These are phyloP conservation scores for Brachylomia viminalis DNA, from an alignment of 2,888 invertebrate species.

Conservation along the genomic window DNA sequence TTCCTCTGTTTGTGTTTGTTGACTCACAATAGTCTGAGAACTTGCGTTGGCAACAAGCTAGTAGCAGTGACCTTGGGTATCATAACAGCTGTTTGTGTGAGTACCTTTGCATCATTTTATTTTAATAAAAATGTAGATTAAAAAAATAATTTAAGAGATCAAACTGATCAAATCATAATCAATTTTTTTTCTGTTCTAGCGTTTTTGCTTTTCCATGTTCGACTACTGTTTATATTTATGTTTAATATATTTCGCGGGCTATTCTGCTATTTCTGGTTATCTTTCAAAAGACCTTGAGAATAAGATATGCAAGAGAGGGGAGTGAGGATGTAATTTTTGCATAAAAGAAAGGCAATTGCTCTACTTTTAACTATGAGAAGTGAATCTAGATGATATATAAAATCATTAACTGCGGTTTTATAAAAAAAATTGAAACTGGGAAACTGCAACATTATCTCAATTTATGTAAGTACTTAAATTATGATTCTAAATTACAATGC, in stretches of 20 bases:
- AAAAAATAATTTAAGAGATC: constrained; percentile 9
- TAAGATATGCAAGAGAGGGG: constrained; percentile 27
- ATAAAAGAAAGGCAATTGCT: constrained; percentile 44
- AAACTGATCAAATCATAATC: too few species aligned
- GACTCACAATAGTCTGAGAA: constrained; percentile 79
- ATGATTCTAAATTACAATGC: not conserved
- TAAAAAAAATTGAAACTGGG: too few species aligned
- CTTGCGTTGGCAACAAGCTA: constrained; percentile 79
- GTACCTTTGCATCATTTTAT: constrained; percentile 65
- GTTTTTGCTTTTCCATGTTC: not conserved
- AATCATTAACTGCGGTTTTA: not conserved
- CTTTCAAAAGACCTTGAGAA: constrained; percentile 61
- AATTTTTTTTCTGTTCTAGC: too few species aligned
- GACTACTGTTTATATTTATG: not conserved
- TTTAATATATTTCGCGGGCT: constrained; percentile 53
- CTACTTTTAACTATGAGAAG: constrained; percentile 23
- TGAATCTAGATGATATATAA: not conserved
- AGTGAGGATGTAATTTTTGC: constrained; percentile 26
- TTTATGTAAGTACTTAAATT: too few species aligned
- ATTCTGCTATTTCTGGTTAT: constrained; percentile 36
- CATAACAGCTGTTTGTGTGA: constrained; percentile 84
- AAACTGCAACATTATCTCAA: too few species aligned
- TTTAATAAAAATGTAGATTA: constrained; percentile 36
- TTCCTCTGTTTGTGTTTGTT: constrained; percentile 82
- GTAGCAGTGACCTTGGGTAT: constrained; percentile 80